Base-by-base conservation (phyloP, 2,888 invertebrate genomes). In the Diaprepes abbreviatus region DNA sequence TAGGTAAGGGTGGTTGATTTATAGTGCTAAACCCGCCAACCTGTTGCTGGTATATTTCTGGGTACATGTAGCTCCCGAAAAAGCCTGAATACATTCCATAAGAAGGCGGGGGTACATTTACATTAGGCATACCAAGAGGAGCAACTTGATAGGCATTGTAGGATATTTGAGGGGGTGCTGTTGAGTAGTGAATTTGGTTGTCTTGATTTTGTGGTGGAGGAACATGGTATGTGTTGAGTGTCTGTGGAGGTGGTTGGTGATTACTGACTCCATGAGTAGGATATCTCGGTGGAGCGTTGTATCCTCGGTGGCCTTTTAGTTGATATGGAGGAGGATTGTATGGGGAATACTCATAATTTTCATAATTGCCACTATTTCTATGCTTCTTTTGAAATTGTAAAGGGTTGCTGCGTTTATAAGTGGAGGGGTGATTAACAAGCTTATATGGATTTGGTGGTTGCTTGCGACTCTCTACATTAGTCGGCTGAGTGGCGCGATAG, bases 1-100 rank as follows among this genome's bases (percentile, higher is more conserved):
- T 83, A 3, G 89, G 89, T 73, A 88, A 83, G 0, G 89, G 89
- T 55, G 84, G 86, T 54, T 80, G 81, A 43, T 76, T 19, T 0
- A 31, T 48, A 21, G 24, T 19, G 12, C 38, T 60, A 59, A 45
- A 48, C 17, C 48, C 48, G 21, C 19, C 43, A 12, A 66, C 12
- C 16, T 35, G 71, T 36, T 59, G 75, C 21, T 52, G 72, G 74
- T 79, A 82, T 76, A 82, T 79, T 60, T 80, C 80, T 24, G 78
- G 76, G 73, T 80, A 83, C 79, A 81, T 79, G 74, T 79, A 83
- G 45, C 76, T 76, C 36, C 78, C 78, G 72, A 76, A 77, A 66
- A 76, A 81, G 50, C 64, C 57, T 62, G 66, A 62, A 66, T 74
- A 76, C 63, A 79, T 73, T 3, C 50, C 60, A 58, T 73, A 72